A percentile compares a stretch with the other conserved stretches of the same genome.
phyloP scores from a whole-genome alignment of 2,113 vertebrate species.

The Mesitornis unicolor region DNA sequence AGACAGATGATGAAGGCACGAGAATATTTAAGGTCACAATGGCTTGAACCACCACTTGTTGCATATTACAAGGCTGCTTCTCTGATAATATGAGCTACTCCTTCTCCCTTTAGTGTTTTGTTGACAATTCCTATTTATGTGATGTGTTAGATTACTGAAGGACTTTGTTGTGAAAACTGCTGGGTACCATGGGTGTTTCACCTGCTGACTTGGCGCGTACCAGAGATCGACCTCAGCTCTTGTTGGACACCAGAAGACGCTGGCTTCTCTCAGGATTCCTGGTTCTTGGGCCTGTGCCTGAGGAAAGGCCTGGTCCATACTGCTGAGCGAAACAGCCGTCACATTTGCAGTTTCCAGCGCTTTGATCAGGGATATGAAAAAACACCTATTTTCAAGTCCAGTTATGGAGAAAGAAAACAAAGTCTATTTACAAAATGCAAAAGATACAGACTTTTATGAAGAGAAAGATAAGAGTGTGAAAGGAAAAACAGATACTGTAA shows the following conservation, averaged over 20 bases:
- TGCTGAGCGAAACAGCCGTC: accelerated
- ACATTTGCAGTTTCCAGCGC: background rate
- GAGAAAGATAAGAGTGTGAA: background rate
- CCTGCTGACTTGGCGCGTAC: background rate
- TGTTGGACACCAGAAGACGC: background rate
- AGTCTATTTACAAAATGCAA: background rate
- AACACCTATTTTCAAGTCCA: background rate
- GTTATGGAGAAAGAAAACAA: background rate
- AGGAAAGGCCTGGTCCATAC: background rate
- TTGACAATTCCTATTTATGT: background rate
- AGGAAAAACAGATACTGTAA: background rate
- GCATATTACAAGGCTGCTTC: background rate
- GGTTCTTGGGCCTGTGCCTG: background rate
- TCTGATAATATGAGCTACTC: background rate
- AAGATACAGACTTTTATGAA: background rate
- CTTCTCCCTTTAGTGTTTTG: background rate
- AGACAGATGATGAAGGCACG: background rate
- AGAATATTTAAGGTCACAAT: background rate
- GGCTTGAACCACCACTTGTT: background rate
- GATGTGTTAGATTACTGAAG: background rate
- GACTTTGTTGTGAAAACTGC: background rate
- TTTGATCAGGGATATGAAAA: background rate
- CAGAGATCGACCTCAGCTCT: background rate
- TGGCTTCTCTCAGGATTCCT: background rate
- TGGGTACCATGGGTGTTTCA: background rate